phyloP scores from a whole-genome alignment of 2,888 invertebrate species.

The Dynastes grantii region DNA sequence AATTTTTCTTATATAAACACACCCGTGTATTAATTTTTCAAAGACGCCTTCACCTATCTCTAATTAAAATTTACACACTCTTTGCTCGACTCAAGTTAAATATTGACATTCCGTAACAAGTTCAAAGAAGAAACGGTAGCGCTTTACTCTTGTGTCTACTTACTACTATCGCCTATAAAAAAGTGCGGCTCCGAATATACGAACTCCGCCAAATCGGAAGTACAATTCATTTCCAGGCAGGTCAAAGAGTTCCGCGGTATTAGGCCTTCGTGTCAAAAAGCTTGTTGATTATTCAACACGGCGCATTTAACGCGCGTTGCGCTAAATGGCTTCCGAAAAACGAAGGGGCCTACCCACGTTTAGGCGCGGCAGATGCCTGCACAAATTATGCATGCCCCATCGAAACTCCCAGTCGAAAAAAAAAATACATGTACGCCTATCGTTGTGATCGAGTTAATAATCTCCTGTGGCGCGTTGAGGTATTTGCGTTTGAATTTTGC shows the following conservation, averaged over 20 bases:
- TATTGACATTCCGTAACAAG: conserved; percentile 4
- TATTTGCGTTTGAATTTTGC: neutral
- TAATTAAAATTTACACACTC: conserved; percentile 15
- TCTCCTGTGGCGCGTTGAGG: neutral
- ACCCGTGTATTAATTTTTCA: no score
- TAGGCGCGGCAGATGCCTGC: neutral
- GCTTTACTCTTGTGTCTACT: neutral
- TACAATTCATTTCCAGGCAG: conserved; percentile 6
- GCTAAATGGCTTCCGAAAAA: conserved; percentile 17
- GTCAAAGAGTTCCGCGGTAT: conserved; percentile 12
- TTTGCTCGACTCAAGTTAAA: neutral
- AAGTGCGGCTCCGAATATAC: neutral
- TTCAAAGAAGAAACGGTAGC: neutral
- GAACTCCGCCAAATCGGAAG: neutral
- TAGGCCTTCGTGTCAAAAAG: conserved; percentile 9
- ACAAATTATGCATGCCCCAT: conserved; percentile 7
- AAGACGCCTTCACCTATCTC: neutral
- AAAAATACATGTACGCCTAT: neutral
- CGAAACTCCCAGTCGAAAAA: neutral
- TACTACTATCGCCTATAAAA: neutral
- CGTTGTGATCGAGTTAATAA: neutral
- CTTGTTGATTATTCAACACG: conserved; percentile 36
- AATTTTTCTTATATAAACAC: no score
- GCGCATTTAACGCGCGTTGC: conserved; percentile 5
- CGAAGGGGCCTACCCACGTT: neutral